Evolutionary conservation across 2,888 invertebrate species (phyloP), one percentile per base, ranked within the genome.

Genomic region (Sphecodes monilicornis): DNA sequence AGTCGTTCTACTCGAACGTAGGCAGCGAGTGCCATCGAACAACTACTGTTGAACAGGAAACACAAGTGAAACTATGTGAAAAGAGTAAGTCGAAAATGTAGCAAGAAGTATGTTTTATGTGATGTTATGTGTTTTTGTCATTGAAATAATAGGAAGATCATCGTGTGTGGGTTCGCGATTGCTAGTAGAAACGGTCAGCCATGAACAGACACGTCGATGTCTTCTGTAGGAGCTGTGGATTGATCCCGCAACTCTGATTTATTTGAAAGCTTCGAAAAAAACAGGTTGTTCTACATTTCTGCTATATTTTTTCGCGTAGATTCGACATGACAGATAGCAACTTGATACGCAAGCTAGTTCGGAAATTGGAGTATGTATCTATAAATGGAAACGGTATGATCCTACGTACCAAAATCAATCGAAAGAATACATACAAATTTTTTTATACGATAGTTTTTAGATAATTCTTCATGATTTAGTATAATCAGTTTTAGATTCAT

Each of bases 321-420:
- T 54, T n/a, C n/a, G 11, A n/a, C 54, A 54, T 11, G 54, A 54
- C 54, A 54, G 54, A 54, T 54, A n/a, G 54, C n/a, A 54, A n/a
- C n/a, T 11, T n/a, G 54, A 54, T 54, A 54, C 11, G 11, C 54
- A 54, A n/a, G n/a, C 54, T 54, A n/a, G n/a, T n/a, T n/a, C 54
- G 54, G 54, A 54, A 54, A 54, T 54, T 54, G 54, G 54, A 54
- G 54, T 54, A 54, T n/a, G 54, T 54, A 54, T n/a, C 11, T 54
- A 10, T n/a, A n/a, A n/a, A 54, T 11, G 3, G 11, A 6, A 22
- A 50, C 22, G n/a, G 43, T 43, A 16, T n/a, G 10, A 22, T 22
- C 6, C 18, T 1, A 22, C 22, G 22, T 16, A 43, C 1, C 18
- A 50, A 6, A 6, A 22, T 50, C 10, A 2, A 50, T 22, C 22